Percentiles rank a stretch among this genome's conserved stretches.
Conservation (phyloP, 23 tunicate species). For the Halocynthia aurantium region DNA sequence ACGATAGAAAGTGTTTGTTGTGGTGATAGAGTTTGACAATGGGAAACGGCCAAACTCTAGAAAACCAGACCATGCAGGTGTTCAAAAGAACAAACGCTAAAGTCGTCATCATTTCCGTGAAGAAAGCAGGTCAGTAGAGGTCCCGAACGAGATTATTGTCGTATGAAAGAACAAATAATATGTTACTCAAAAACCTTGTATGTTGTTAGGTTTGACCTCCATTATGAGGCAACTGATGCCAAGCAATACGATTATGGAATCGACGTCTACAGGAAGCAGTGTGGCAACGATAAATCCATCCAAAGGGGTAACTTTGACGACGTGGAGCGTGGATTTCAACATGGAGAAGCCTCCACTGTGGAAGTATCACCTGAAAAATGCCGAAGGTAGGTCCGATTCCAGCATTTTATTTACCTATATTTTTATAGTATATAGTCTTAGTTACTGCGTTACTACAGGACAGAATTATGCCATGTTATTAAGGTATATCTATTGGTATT, state of each 20-base stretch:
- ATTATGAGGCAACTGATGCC: slow-evolving; percentile 13
- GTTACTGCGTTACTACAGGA: too few relatives aligned
- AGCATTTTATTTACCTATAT: not conserved
- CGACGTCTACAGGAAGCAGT: slow-evolving; percentile 7
- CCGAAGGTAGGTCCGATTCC: slow-evolving; percentile 9
- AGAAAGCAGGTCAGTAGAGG: slow-evolving; percentile 9
- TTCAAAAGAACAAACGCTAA: slow-evolving; percentile 18
- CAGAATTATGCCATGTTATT: too few relatives aligned
- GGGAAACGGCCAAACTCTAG: slow-evolving; percentile 2
- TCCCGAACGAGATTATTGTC: not conserved
- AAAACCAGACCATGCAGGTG: not conserved
- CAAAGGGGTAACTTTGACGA: slow-evolving; percentile 17
- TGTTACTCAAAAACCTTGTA: not conserved
- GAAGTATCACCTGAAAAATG: slow-evolving; percentile 20
- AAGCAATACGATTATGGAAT: slow-evolving; percentile 4
- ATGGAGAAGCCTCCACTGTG: slow-evolving; percentile 8
- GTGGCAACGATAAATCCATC: slow-evolving; percentile 15
- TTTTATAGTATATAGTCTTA: too few relatives aligned
- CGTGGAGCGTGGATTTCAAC: slow-evolving; percentile 15
- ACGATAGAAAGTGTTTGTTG: too few relatives aligned
- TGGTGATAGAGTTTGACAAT: not conserved
- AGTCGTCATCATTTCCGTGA: slow-evolving; percentile 13
- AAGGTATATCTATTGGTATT: too few relatives aligned
- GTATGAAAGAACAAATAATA: not conserved
- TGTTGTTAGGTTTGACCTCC: slow-evolving; percentile 5